These are phyloP conservation scores for Netelia virgata DNA, from an alignment of 2,888 invertebrate genomes.

Conservation along the genomic window DNA sequence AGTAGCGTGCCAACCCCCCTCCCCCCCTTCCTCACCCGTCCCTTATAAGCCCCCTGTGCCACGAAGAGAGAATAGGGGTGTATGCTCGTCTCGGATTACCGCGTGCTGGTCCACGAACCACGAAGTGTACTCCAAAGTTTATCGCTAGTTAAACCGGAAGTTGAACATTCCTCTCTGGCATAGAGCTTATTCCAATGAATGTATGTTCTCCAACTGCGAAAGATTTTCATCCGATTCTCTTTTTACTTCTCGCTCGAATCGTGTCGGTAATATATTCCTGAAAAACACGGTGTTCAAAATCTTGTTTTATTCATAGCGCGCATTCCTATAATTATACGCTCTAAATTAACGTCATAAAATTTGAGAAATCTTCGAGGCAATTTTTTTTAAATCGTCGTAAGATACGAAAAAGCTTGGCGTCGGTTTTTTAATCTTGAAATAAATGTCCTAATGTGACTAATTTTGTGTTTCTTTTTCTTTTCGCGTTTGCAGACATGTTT, in stretches of 20 bases:
- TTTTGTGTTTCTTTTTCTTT: too few relatives aligned
- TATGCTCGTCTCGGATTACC: conserved; percentile 49
- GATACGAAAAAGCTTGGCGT: neutral
- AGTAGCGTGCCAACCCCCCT: neutral
- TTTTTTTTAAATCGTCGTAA: neutral
- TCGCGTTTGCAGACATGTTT: conserved; percentile 76
- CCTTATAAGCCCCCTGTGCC: neutral
- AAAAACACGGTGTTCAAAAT: neutral
- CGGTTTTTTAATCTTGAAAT: neutral
- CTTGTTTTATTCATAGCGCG: too few relatives aligned
- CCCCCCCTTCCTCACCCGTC: conserved; percentile 4
- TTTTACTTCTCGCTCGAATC: neutral
- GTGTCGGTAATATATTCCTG: neutral
- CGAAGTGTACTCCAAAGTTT: conserved; percentile 63
- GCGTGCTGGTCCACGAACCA: conserved; percentile 33
- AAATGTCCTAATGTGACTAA: neutral
- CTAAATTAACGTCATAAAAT: too few relatives aligned
- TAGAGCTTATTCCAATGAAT: conserved; percentile 33
- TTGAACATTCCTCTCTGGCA: conserved; percentile 41
- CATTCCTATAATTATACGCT: too few relatives aligned
- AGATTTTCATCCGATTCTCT: conserved; percentile 17
- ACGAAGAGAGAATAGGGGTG: conserved; percentile 16
- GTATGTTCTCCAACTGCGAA: conserved; percentile 28
- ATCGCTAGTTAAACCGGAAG: conserved; percentile 51
- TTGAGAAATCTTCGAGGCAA: neutral